Evolutionary conservation across 2,888 invertebrate species (phyloP), one percentile per base, ranked within the genome.

Genomic region (Mylabris sibirica): DNA sequence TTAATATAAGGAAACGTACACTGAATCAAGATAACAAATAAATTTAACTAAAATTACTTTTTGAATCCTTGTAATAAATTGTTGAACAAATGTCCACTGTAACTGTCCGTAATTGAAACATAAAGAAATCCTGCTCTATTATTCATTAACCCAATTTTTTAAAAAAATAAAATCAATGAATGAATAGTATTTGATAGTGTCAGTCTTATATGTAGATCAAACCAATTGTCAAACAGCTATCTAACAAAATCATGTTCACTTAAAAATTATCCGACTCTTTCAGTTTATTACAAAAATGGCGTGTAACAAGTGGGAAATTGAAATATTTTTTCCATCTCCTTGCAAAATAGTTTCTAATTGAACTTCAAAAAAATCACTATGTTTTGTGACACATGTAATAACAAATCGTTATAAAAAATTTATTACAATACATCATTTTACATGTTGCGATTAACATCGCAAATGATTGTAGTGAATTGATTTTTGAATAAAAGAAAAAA

Each of bases 11-110:
- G 22, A 53, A 53, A 9, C 24, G 8, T 20, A 53, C 30, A 30
- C 12, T 5, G 12, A 24, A 53, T 0, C 12, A 53, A 53, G 24
- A 65, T 22, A 38, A 61, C 53, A 66, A 64, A 49, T 49, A 20
- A 66, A 57, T 60, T 64, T 60, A 63, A 59, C 30, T 66, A 60
- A 60, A 69, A 66, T 49, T 63, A 59, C 53, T 53, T 66, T 69
- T 66, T 20, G 20, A 49, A 22, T 49, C 11, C 11, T 8, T 20
- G 9, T 11, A 20, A 49, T 20, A 49, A 49, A 49, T 49, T 49
- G 49, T 49, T 49, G 20, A 49, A 49, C 49, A 49, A 49, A 49
- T 49, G 6, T 20, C 20, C 20, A 12, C 6, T 11, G 8, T 49
- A 49, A 49, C 20, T 49, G 2, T 11, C 11, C 11, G 17, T 11